Evolutionary conservation across 53 echinoderm and acorn worm species (phyloP).

Genomic region (Holothuria leucospilota): DNA sequence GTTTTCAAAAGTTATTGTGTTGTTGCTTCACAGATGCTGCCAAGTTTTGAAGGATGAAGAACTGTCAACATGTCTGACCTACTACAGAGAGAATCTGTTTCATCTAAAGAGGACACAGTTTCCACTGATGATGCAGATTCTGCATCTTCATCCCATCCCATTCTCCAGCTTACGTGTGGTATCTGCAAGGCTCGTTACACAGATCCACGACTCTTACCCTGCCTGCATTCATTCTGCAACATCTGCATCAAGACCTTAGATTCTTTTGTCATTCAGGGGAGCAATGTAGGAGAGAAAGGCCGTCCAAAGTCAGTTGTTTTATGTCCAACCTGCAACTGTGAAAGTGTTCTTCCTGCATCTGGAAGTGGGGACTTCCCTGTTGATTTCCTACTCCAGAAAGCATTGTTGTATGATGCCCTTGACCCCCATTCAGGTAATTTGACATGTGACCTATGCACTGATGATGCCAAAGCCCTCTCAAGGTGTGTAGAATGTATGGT

Average conservation of each 20-base stretch:
- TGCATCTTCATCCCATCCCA: background rate
- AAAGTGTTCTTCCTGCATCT: slow-evolving; percentile 72
- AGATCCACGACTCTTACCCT: slow-evolving; percentile 90
- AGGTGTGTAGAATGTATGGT: slow-evolving; percentile 94
- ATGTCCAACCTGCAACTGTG: slow-evolving; percentile 85
- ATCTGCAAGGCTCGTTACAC: slow-evolving; percentile 82
- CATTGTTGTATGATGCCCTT: slow-evolving; percentile 78
- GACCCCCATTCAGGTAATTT: slow-evolving; percentile 76
- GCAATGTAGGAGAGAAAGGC: background rate
- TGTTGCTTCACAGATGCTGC: too few relatives aligned
- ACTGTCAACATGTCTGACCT: background rate
- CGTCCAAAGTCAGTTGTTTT: slow-evolving; percentile 49
- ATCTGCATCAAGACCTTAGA: slow-evolving; percentile 77
- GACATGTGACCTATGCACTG: slow-evolving; percentile 91
- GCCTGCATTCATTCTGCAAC: slow-evolving; percentile 91
- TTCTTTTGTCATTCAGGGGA: slow-evolving; percentile 54
- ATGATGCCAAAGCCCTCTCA: slow-evolving; percentile 80
- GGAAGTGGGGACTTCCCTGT: slow-evolving; percentile 77
- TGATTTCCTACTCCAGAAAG: slow-evolving; percentile 78
- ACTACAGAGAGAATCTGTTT: background rate
- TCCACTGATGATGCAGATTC: background rate
- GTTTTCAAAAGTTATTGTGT: too few relatives aligned
- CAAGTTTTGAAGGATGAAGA: background rate
- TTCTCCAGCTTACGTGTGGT: slow-evolving; percentile 61
- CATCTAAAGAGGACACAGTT: background rate